Evolutionary conservation across 2,888 invertebrate genomes (phyloP).

Genomic region (Dicranocentrus wangi): DNA sequence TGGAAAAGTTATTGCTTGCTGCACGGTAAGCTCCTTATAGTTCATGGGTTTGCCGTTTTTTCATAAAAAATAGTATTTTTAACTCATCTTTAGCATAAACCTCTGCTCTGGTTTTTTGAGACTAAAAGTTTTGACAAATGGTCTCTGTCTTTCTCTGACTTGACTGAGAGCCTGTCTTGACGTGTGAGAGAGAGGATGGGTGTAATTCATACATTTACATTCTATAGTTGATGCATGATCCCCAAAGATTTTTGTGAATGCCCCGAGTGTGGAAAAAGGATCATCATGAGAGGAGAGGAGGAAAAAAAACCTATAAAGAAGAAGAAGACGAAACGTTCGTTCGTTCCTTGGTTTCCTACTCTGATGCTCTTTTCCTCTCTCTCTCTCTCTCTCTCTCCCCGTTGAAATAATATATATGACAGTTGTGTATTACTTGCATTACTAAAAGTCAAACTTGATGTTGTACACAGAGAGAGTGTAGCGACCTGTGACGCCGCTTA

Average conservation of each 20-base stretch:
- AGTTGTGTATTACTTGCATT: constrained; percentile 43
- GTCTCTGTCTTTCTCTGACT: constrained; percentile 63
- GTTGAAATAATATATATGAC: constrained; percentile 43
- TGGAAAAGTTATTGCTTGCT: not conserved
- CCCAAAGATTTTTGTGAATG: not conserved
- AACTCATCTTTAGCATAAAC: not conserved
- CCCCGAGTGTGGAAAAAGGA: not conserved
- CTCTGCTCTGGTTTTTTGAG: constrained; percentile 10
- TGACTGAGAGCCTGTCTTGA: constrained; percentile 46
- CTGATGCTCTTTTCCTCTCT: no score
- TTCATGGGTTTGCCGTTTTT: not conserved
- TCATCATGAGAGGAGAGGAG: not conserved
- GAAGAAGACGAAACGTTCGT: not conserved
- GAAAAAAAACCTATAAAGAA: constrained; percentile 5
- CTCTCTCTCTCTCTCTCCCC: no score
- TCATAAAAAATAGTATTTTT: constrained; percentile 20
- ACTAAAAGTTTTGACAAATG: constrained; percentile 57
- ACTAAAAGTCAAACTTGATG: constrained; percentile 45
- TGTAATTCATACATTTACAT: constrained; percentile 21
- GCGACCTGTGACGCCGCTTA: constrained; percentile 19
- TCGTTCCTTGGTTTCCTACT: not conserved
- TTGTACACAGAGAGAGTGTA: not conserved
- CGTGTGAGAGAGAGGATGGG: constrained; percentile 32
- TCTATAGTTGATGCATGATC: constrained; percentile 23
- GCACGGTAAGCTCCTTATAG: no score